Conservation (phyloP, 2,888 invertebrate genomes). For the Gandaritis pyraliata region DNA sequence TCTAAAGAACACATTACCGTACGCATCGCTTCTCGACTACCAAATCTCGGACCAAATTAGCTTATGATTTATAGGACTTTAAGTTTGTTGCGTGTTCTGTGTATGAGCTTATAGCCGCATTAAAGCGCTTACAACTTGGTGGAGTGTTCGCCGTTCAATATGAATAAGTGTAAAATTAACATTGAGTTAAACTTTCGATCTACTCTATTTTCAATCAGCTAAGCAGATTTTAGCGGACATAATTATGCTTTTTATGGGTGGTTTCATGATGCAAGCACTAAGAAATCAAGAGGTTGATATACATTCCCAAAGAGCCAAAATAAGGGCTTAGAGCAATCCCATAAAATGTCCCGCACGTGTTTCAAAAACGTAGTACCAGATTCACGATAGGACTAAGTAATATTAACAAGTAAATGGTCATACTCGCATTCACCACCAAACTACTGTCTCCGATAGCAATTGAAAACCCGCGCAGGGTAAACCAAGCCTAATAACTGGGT, state of each 20-base stretch:
- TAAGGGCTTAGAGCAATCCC: too few relatives aligned
- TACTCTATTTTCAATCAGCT: not conserved
- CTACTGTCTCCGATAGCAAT: slow-evolving; percentile 30
- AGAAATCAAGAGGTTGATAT: too few relatives aligned
- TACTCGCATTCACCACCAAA: slow-evolving; percentile 20
- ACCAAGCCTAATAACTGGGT: slow-evolving; percentile 33
- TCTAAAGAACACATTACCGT: slow-evolving; percentile 81
- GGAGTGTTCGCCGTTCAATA: slow-evolving; percentile 32
- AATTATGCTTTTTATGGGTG: too few relatives aligned
- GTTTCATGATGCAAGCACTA: too few relatives aligned
- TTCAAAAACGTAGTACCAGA: not conserved
- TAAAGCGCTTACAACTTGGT: slow-evolving; percentile 41
- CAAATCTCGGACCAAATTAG: slow-evolving; percentile 76
- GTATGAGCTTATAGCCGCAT: slow-evolving; percentile 40
- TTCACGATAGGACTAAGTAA: slow-evolving; percentile 7
- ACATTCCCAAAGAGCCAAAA: too few relatives aligned
- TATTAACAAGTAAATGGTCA: slow-evolving; percentile 14
- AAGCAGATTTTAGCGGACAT: too few relatives aligned
- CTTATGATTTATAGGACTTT: slow-evolving; percentile 77
- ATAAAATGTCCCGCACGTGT: too few relatives aligned
- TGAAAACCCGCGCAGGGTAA: slow-evolving; percentile 24
- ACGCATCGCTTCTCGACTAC: slow-evolving; percentile 70
- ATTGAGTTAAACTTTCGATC: slow-evolving; percentile 13
- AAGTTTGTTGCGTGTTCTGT: slow-evolving; percentile 54
- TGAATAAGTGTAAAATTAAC: slow-evolving; percentile 34